phyloP scores from a whole-genome alignment of 2,888 invertebrate species.

The Arctia plantaginis region DNA sequence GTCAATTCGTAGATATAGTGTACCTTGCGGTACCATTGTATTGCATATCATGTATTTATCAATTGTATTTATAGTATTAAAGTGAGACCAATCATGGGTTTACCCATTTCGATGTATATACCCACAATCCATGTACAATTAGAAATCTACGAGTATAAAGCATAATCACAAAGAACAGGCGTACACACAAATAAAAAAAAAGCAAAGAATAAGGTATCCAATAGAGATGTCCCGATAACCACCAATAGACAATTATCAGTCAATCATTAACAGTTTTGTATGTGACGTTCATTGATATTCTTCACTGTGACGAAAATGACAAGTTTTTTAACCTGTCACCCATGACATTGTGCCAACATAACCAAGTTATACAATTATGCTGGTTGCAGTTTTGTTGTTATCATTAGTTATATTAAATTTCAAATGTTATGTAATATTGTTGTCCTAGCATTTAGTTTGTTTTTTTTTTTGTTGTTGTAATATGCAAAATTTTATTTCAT shows the following conservation, averaged over 20 bases:
- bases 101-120: conserved; percentile 41
- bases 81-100: conserved; percentile 57
- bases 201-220: neutral
- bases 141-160: conserved; percentile 4
- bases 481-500: conserved; percentile 8
- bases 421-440: conserved; percentile 41
- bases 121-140: conserved; percentile 23
- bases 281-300: neutral
- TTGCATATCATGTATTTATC: conserved; percentile 62
- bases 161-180: conserved; percentile 13
- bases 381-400: conserved; percentile 65
- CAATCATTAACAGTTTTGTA: neutral
- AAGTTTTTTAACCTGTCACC: conserved; percentile 4
- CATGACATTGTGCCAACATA: conserved; percentile 56
- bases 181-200: neutral
- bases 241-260: neutral
- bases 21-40: conserved; percentile 48
- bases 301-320: neutral
- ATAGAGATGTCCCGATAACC: neutral
- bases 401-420: conserved; percentile 30
- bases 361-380: conserved; percentile 56
- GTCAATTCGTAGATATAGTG: conserved; percentile 56
- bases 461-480: conserved; percentile 3
- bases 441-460: conserved; percentile 16
- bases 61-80: conserved; percentile 50